Conservation (phyloP, 2,797 vertebrate genomes). For the Rhyacichthys aspro region DNA sequence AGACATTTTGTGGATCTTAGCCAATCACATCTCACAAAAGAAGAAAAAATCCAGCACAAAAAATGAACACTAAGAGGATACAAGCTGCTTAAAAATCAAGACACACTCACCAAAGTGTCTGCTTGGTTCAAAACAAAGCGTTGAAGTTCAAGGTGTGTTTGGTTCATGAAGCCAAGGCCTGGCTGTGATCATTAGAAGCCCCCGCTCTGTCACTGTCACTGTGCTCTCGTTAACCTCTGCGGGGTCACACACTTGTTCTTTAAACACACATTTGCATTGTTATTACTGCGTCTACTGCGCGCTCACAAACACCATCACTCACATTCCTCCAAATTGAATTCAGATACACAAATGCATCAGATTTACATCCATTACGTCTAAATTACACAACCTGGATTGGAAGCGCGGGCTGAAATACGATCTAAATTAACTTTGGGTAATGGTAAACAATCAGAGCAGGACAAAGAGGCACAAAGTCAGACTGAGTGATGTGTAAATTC, state of each 20-base stretch:
- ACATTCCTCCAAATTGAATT: constrained; percentile 64
- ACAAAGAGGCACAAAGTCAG: constrained; percentile 13
- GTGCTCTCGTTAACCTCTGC: constrained; percentile 65
- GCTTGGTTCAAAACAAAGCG: neutral
- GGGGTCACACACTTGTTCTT: constrained; percentile 42
- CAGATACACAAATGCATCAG: constrained; percentile 56
- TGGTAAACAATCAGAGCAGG: constrained; percentile 41
- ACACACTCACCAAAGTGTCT: no score
- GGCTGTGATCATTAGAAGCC: constrained; percentile 59
- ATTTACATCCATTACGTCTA: constrained; percentile 62
- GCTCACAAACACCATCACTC: constrained; percentile 62
- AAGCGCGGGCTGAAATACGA: constrained; percentile 11
- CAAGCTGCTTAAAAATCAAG: no score
- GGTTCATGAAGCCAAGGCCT: constrained; percentile 41
- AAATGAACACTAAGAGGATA: no score
- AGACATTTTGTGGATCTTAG: no score
- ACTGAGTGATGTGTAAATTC: constrained; percentile 25
- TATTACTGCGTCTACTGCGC: constrained; percentile 48
- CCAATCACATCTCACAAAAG: no score
- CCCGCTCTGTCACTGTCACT: constrained; percentile 61
- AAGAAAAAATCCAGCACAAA: neutral
- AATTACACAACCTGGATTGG: constrained; percentile 28
- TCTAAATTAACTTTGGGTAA: constrained; percentile 28
- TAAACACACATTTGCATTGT: constrained; percentile 64
- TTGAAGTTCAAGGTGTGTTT: constrained; percentile 51